These are phyloP conservation scores for Cerceris rybyensis DNA, from an alignment of 2,888 invertebrate species.

Conservation along the genomic window DNA sequence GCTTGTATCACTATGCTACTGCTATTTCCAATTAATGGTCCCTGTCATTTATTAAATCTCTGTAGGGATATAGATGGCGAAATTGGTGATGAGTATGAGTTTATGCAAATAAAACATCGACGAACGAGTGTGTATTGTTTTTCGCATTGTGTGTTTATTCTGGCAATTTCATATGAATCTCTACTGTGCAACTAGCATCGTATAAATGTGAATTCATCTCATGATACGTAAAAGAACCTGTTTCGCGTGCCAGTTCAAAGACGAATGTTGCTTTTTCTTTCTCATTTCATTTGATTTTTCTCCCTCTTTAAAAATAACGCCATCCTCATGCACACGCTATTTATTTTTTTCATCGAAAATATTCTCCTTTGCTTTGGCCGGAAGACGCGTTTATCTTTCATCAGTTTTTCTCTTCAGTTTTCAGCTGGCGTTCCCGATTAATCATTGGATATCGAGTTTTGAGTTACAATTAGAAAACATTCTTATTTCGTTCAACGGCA, in stretches of 20 bases:
- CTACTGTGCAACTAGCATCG: conserved; percentile 37
- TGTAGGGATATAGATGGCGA: conserved; percentile 30
- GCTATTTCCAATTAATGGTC: conserved; percentile 40
- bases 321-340: conserved; percentile 45
- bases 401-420: conserved; percentile 64
- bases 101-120: conserved; percentile 36
- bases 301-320: not conserved
- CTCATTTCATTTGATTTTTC: not conserved
- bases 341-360: conserved; percentile 28
- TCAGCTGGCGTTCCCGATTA: conserved; percentile 60
- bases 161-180: conserved; percentile 31
- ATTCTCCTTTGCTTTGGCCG: not conserved
- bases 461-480: conserved; percentile 47
- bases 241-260: not conserved
- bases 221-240: conserved; percentile 11
- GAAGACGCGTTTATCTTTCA: conserved; percentile 40
- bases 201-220: conserved; percentile 27
- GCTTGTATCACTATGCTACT: conserved; percentile 22
- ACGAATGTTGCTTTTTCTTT: conserved; percentile 8
- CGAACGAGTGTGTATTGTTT: conserved; percentile 17
- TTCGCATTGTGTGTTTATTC: conserved; percentile 30
- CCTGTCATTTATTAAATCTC: conserved; percentile 11
- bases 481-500: conserved; percentile 45
- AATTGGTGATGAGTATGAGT: conserved; percentile 41
- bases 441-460: conserved; percentile 49